Conservation (phyloP, 2,113 vertebrate species). For the Rhadina sibilatrix region DNA sequence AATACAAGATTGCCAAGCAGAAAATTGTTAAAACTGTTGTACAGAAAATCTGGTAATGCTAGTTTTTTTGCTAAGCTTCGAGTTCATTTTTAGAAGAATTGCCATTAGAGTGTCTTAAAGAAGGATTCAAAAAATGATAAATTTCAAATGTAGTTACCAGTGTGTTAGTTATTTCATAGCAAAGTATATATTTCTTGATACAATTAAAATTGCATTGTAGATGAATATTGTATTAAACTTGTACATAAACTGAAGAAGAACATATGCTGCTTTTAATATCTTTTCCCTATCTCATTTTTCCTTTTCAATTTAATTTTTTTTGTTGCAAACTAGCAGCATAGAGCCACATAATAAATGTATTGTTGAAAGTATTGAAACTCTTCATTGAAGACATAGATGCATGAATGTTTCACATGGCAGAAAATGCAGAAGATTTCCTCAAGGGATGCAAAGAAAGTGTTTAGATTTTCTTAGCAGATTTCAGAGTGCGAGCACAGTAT, state of each 20-base stretch:
- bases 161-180: background rate
- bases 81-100: background rate
- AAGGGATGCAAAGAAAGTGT: background rate
- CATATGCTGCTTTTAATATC: background rate
- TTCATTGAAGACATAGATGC: background rate
- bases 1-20: background rate
- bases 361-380: background rate
- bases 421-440: background rate
- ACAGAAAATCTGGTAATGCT: background rate
- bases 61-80: background rate
- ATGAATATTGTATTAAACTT: background rate
- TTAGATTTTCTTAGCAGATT: background rate
- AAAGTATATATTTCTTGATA: background rate
- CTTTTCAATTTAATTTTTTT: background rate
- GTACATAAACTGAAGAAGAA: background rate
- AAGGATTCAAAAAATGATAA: background rate
- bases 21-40: background rate
- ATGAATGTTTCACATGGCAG: background rate
- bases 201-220: background rate
- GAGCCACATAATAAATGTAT: background rate
- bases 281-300: background rate
- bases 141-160: background rate
- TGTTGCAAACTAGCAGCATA: background rate
- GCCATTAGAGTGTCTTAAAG: background rate
- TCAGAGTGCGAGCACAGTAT: background rate